Percentiles rank a stretch among this genome's conserved stretches.
Evolutionary conservation across 1,140 invertebrate genomes (phyloP).

Genomic region (Arion vulgaris): DNA sequence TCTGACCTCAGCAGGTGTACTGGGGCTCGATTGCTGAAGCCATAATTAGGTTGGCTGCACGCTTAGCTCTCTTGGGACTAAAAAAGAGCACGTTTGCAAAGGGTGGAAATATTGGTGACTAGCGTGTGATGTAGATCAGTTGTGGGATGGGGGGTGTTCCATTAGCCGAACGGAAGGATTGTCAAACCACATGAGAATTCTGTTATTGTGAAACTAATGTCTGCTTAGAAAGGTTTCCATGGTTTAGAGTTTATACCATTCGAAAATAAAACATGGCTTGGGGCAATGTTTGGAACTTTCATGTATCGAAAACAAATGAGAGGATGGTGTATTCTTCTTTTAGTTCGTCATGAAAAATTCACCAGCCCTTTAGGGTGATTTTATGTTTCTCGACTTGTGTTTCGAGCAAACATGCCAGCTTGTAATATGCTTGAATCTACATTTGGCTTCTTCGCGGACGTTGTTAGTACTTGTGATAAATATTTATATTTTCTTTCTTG

Average conservation of each 20-base stretch:
- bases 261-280: not conserved
- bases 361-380: not conserved
- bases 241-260: conserved; percentile 6
- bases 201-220: conserved; percentile 11
- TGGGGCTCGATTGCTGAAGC: conserved; percentile 30
- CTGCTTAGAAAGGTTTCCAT: conserved; percentile 18
- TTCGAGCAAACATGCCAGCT: too few species aligned
- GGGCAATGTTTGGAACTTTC: not conserved
- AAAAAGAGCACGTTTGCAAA: not conserved
- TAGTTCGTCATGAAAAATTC: conserved; percentile 24
- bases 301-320: conserved; percentile 25
- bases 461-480: too few species aligned
- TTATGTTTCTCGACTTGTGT: too few species aligned
- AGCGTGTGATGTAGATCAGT: not conserved
- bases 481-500: too few species aligned
- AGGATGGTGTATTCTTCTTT: conserved; percentile 1
- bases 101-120: not conserved
- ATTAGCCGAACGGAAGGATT: not conserved
- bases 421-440: too few species aligned
- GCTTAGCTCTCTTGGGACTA: conserved; percentile 27
- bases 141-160: not conserved
- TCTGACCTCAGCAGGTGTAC: conserved; percentile 44
- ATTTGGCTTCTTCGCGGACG: too few species aligned
- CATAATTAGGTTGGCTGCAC: conserved; percentile 43
- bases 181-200: not conserved